Conservation (phyloP, 2,113 vertebrate species). For the Nyctereutes procyonoides region DNA sequence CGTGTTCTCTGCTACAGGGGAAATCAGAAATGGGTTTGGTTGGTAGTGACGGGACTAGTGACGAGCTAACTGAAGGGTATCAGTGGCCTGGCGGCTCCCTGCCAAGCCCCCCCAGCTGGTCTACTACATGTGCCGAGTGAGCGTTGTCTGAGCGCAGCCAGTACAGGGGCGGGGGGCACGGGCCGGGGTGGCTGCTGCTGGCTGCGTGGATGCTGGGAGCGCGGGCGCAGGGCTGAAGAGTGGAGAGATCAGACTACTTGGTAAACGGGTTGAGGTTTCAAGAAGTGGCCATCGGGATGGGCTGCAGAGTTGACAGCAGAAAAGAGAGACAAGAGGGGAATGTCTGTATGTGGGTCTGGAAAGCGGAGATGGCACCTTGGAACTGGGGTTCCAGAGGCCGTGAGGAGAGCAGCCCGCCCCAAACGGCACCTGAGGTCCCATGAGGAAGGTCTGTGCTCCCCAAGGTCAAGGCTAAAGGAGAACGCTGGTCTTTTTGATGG, state of each 20-base stretch:
- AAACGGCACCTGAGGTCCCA: not conserved
- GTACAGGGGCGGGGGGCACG: not conserved
- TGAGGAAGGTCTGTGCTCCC: not conserved
- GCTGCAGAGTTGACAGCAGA: not conserved
- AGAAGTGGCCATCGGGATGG: conserved; percentile 38
- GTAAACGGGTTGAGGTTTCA: conserved; percentile 61
- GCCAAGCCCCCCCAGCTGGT: not conserved
- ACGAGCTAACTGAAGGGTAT: not conserved
- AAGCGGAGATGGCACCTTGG: not conserved
- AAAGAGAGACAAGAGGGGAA: not conserved
- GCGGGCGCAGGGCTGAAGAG: conserved; percentile 44
- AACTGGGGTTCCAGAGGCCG: not conserved
- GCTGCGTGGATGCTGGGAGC: conserved; percentile 38
- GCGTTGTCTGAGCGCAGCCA: not conserved
- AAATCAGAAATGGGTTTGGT: not conserved
- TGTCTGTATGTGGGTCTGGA: not conserved
- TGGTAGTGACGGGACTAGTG: not conserved
- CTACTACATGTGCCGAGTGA: not conserved
- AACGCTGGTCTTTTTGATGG: not conserved
- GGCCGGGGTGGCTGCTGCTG: not conserved
- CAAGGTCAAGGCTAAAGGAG: not conserved
- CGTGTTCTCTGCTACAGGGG: not conserved
- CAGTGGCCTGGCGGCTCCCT: not conserved
- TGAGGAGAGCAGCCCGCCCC: not conserved
- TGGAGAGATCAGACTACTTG: conserved; percentile 68